phyloP scores from a whole-genome alignment of 1,140 invertebrate species.

The Nasonia giraulti region DNA sequence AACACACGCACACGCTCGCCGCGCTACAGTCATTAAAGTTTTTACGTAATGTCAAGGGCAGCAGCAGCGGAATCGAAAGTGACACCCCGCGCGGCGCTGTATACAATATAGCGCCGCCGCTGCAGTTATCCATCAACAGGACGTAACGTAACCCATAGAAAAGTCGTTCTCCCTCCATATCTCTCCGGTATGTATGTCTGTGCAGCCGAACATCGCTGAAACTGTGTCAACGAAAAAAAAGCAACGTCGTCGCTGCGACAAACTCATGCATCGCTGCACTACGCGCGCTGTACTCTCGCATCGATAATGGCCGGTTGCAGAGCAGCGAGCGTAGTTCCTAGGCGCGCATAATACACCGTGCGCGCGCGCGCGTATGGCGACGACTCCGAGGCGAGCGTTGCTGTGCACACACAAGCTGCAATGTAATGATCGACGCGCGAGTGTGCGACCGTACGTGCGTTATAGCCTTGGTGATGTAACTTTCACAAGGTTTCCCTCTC shows the following conservation, averaged over 20 bases:
- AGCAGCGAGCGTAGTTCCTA: slow-evolving; percentile 46
- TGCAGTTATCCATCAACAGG: not conserved
- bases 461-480: slow-evolving; percentile 67
- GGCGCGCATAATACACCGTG: slow-evolving; percentile 41
- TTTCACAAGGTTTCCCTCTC: slow-evolving; percentile 64
- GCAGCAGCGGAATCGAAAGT: slow-evolving; percentile 41
- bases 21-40: slow-evolving; percentile 34
- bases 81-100: slow-evolving; percentile 14
- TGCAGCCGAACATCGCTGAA: not conserved
- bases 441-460: slow-evolving; percentile 5
- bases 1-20: not conserved
- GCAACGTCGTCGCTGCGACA: not conserved
- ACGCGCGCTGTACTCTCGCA: not conserved
- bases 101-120: not conserved
- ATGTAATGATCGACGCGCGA: slow-evolving; percentile 57
- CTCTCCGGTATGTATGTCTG: too few species aligned
- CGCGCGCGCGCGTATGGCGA: slow-evolving; percentile 40
- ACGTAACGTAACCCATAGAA: not conserved
- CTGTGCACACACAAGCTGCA: not conserved
- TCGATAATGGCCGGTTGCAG: slow-evolving; percentile 20
- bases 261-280: not conserved
- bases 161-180: too few species aligned
- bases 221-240: not conserved
- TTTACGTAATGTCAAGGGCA: slow-evolving; percentile 54
- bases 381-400: not conserved